Evolutionary conservation across 2,888 invertebrate species (phyloP), one percentile per base, ranked within the genome.

Genomic region (Electrophaes corylata): DNA sequence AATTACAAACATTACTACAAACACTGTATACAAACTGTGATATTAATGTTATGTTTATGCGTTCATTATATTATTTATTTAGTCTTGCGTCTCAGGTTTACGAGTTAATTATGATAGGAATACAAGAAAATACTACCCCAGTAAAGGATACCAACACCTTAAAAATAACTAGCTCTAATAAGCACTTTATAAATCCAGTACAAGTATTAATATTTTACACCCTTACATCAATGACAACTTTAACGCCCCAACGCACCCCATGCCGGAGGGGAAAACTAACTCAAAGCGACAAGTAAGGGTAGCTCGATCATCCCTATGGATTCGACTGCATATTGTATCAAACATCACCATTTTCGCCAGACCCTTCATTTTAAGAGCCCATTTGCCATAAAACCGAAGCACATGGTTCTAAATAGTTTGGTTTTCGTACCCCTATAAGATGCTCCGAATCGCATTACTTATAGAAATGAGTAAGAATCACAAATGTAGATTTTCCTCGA

Each of bases 391-490:
- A 39, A 50, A 46, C 33, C 19, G 5, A 16, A 57, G 23, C 46
- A 46, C 40, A 56, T 37, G 50, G 69, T 18, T 65, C 67, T 57
- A 39, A 47, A 46, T 53, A 62, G 49, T 50, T 51, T 75, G 73
- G 79, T 53, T 58, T 37, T 57, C 48, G 50, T 49, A 52, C 71
- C 71, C 66, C 66, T 68, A 66, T 67, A 70, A 72, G 67, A 75
- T 71, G 72, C 67, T 65, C 66, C 70, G 74, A 78, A 78, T 78
- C 71, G 71, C 72, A 76, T 79, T 78, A 79, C 76, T 74, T 78
- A 77, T 71, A 65, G 75, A 68, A 72, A 74, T 79, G 77, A 75
- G 78, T 75, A 73, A 75, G 74, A 75, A 75, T 80, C 73, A 71
- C 66, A 64, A 73, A 79, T 78, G 76, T 72, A 75, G 73, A 76